These are phyloP conservation scores for Phrynocephalus forsythii DNA, from an alignment of 2,797 vertebrate genomes.

Conservation along the genomic window DNA sequence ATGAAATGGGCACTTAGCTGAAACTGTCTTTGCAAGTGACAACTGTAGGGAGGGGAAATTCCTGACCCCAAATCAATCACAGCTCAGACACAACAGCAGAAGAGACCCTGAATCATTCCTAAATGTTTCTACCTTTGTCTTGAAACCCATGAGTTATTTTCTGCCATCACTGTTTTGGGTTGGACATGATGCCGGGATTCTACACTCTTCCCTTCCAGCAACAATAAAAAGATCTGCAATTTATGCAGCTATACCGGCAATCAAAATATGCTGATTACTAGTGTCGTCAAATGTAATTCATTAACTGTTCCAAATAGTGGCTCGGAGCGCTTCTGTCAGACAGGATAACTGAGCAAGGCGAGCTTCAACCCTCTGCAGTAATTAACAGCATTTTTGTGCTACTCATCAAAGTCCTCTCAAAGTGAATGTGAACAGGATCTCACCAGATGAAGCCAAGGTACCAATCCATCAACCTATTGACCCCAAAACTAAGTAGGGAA, in stretches of 20 bases:
- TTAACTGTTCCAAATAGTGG: background rate
- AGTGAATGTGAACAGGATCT: constrained; percentile 8
- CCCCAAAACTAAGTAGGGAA: background rate
- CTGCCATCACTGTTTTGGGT: background rate
- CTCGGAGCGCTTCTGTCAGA: constrained; percentile 26
- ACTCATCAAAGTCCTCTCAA: constrained; percentile 16
- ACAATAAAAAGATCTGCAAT: background rate
- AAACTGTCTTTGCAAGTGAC: background rate
- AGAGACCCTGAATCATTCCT: too few species aligned
- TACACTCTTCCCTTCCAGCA: background rate
- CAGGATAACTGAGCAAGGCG: background rate
- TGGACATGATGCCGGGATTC: background rate
- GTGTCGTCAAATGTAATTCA: constrained; percentile 15
- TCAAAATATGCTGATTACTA: background rate
- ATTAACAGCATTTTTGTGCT: constrained; percentile 35
- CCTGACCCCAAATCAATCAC: background rate
- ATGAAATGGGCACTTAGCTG: background rate
- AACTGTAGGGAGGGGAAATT: background rate
- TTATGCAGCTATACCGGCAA: constrained; percentile 4
- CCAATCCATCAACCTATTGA: background rate
- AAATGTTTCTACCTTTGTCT: background rate
- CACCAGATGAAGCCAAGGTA: background rate
- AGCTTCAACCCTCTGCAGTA: background rate
- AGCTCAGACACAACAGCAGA: background rate
- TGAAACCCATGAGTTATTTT: too few species aligned